Percentiles rank a stretch among this genome's conserved stretches.
Evolutionary conservation across 2,888 invertebrate genomes (phyloP).

Genomic region (Phengaris alcon): DNA sequence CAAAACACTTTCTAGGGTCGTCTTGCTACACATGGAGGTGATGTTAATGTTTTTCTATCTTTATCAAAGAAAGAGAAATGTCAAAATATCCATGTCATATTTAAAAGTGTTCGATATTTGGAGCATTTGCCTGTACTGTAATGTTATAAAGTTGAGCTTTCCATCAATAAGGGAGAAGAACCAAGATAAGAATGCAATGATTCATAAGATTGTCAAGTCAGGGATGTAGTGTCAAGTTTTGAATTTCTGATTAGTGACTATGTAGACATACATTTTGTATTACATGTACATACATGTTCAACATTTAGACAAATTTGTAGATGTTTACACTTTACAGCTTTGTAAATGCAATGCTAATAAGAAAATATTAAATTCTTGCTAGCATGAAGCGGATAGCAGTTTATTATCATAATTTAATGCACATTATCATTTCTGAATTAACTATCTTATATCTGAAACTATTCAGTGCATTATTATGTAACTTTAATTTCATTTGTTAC

Average conservation of each 20-base stretch:
- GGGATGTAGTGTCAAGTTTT: too few species aligned
- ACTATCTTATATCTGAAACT: neutral
- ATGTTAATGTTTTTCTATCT: too few species aligned
- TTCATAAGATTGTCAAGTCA: too few species aligned
- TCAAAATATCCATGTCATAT: too few species aligned
- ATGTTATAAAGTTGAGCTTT: neutral
- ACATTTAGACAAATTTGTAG: neutral
- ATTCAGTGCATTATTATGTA: neutral
- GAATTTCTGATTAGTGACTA: too few species aligned
- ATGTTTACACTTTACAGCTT: neutral
- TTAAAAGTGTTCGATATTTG: neutral
- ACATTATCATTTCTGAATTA: conserved; percentile 5
- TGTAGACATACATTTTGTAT: too few species aligned
- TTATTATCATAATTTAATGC: conserved; percentile 14
- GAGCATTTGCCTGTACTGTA: too few species aligned
- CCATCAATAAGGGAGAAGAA: neutral
- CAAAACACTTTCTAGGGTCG: too few species aligned
- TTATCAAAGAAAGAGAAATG: too few species aligned
- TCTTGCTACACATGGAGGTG: too few species aligned
- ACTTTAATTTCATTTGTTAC: neutral
- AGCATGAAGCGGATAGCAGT: conserved; percentile 5
- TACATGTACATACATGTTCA: too few species aligned
- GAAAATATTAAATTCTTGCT: conserved; percentile 22
- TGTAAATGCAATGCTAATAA: conserved; percentile 18
- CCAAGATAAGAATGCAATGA: too few species aligned